phyloP scores from a whole-genome alignment of 2,113 vertebrate genomes.

The Formicarius rufipectus region DNA sequence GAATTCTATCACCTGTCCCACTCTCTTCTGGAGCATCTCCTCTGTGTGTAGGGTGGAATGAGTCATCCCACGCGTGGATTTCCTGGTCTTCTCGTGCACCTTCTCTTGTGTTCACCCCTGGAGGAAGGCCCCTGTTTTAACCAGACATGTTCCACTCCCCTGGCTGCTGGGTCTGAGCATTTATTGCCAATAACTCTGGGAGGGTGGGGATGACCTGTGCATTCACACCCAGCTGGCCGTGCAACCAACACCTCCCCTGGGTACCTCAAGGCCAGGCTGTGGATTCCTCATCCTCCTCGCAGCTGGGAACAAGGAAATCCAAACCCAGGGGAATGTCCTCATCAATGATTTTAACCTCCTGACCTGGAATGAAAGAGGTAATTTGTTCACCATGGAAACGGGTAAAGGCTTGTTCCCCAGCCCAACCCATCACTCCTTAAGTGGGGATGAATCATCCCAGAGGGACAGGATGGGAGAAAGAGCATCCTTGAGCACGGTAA shows the following conservation, averaged over 20 bases:
- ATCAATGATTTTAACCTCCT: neutral
- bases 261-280: neutral
- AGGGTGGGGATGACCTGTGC: fast-evolving
- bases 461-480: neutral
- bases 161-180: neutral
- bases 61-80: fast-evolving
- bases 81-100: neutral
- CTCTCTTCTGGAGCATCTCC: neutral
- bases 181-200: neutral
- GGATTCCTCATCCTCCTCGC: fast-evolving
- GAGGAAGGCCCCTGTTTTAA: fast-evolving
- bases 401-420: neutral
- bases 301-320: neutral
- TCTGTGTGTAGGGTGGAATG: fast-evolving
- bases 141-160: fast-evolving
- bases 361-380: neutral
- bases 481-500: neutral
- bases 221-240: fast-evolving
- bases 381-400: conserved; percentile 17
- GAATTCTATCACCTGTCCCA: neutral
- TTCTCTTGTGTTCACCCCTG: fast-evolving
- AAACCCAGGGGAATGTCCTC: neutral
- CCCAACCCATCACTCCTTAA: neutral
- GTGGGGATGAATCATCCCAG: neutral
- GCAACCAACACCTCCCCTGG: neutral